Evolutionary conservation across 1,140 invertebrate genomes (phyloP), one percentile per base, ranked within the genome.

Genomic region (Carposina sasakii): DNA sequence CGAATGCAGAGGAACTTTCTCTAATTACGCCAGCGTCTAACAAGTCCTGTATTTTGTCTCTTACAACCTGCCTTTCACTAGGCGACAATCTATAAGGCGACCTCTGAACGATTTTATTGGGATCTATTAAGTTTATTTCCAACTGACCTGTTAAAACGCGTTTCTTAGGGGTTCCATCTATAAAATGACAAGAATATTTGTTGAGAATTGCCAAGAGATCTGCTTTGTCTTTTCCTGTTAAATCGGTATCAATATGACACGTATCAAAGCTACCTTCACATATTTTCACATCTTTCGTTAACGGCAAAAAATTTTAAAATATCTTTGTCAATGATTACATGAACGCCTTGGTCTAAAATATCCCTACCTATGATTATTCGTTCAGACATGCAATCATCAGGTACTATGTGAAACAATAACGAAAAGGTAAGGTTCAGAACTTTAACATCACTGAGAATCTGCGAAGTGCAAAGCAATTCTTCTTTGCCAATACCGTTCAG

Each of bases 361-460:
- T 62, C 52, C 9, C 60, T 54, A 30, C 60, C 55, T 39, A 62
- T 44, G 13, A 62, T 55, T 19, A 62, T 37, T 53, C 39, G 51
- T 15, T 58, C 55, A 2, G 45, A 37, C 8, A 62, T 47, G 41
- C 21, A 15, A 30, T 5, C 19, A 17, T 44, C 42, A 2, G 42
- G 42, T 9, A 44, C 17, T 16, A 44, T 26, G 21, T 44, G 42
- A 44, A 44, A 44, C 8, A n/a, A 16, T 6, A 44, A 10, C 2
- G 2, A 19, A 17, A 13, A 15, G 8, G 17, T 12, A 30, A 44
- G 3, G 12, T 30, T 17, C 2, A n/a, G 3, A 9, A 44, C 13
- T 3, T 13, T 19, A 12, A 44, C 13, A 15, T 19, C 15, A 19
- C 19, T 30, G 17, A n/a, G 5, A 31, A 44, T 44, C 17, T 44